Evolutionary conservation across 2,888 invertebrate species (phyloP).

Genomic region (Teleiodes luculella): DNA sequence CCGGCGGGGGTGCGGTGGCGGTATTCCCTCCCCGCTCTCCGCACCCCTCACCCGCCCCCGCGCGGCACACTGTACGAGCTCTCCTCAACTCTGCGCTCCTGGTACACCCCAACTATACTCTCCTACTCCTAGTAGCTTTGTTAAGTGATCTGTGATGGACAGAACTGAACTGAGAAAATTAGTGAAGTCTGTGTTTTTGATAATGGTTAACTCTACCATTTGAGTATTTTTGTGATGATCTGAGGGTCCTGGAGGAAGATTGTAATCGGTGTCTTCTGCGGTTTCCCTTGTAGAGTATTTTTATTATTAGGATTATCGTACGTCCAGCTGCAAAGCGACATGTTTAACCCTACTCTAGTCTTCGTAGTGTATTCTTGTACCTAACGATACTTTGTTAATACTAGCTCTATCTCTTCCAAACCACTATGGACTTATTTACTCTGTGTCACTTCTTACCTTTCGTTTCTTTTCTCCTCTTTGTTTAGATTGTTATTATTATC

Average conservation of each 20-base stretch:
- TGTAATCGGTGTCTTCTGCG: not conserved
- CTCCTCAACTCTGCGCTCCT: constrained; percentile 33
- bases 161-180: not conserved
- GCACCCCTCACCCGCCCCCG: constrained; percentile 54
- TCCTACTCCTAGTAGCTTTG: constrained; percentile 10
- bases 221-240: constrained; percentile 3
- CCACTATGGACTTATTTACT: constrained; percentile 20
- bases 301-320: constrained; percentile 15
- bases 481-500: constrained; percentile 8
- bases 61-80: constrained; percentile 55
- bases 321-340: constrained; percentile 15
- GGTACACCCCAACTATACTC: constrained; percentile 4
- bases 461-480: constrained; percentile 14
- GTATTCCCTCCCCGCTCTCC: constrained; percentile 52
- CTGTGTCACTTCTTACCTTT: constrained; percentile 16
- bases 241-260: too few species aligned
- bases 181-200: not conserved
- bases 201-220: not conserved
- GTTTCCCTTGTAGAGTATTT: constrained; percentile 13
- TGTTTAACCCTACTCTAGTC: constrained; percentile 46
- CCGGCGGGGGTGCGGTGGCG: constrained; percentile 55
- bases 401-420: constrained; percentile 20
- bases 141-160: constrained; percentile 3
- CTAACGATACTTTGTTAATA: constrained; percentile 29
- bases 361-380: constrained; percentile 48